Evolutionary conservation across 2,888 invertebrate species (phyloP).

Genomic region (Tachystola acroxantha): DNA sequence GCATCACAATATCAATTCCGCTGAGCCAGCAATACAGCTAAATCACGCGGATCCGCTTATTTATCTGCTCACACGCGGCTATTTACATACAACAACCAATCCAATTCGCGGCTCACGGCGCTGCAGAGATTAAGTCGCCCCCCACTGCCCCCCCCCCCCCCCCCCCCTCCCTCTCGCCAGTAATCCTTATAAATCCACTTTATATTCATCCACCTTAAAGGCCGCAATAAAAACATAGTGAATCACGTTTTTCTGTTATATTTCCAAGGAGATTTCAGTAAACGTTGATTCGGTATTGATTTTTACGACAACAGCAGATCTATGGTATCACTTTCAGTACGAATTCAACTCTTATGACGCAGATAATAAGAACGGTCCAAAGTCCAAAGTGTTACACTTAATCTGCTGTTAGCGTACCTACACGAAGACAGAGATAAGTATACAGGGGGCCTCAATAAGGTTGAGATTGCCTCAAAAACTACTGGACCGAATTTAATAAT

Average conservation of each 20-base stretch:
- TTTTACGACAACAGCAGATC: too few species aligned
- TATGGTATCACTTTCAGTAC: too few species aligned
- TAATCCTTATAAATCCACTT: conserved; percentile 75
- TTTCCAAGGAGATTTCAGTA: too few species aligned
- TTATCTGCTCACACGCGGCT: conserved; percentile 71
- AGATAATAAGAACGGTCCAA: too few species aligned
- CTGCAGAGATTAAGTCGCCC: conserved; percentile 60
- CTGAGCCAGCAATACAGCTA: conserved; percentile 55
- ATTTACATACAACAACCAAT: conserved; percentile 73
- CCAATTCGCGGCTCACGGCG: conserved; percentile 66
- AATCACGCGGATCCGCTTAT: conserved; percentile 60
- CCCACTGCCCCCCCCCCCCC: conserved; percentile 24
- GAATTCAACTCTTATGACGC: too few species aligned
- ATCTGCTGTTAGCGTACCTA: too few species aligned
- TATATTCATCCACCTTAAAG: conserved; percentile 77
- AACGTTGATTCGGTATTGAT: too few species aligned
- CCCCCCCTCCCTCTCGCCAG: conserved; percentile 52
- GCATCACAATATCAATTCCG: conserved; percentile 34
- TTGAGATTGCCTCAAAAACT: too few species aligned
- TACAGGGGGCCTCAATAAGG: too few species aligned
- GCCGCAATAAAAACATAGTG: conserved; percentile 67
- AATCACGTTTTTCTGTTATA: conserved; percentile 25
- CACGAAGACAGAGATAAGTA: too few species aligned
- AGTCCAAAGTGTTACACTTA: too few species aligned
- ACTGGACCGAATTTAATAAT: too few species aligned